phyloP scores from a whole-genome alignment of 1,140 invertebrate genomes.

The Lucilia sericata region DNA sequence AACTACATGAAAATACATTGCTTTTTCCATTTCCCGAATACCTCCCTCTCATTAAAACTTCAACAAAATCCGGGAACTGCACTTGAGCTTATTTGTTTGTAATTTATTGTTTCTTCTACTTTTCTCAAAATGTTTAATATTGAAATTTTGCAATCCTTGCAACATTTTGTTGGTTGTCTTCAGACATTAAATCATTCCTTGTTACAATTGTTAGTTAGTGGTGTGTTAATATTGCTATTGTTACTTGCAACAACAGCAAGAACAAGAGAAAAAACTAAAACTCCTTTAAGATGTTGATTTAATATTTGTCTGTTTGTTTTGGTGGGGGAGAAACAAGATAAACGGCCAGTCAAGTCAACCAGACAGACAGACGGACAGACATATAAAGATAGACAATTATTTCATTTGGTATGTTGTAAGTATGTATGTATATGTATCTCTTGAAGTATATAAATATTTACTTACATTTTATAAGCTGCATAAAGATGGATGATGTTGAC shows the following conservation, averaged over 20 bases:
- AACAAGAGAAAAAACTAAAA: neutral
- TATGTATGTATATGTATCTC: neutral
- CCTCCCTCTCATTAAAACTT: too few relatives aligned
- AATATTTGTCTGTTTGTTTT: neutral
- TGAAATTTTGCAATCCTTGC: conserved; percentile 22
- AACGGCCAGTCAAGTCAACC: too few relatives aligned
- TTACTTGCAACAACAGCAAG: neutral
- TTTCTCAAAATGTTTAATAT: too few relatives aligned
- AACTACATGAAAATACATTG: too few relatives aligned
- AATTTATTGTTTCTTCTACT: conserved; percentile 29
- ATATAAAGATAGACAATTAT: neutral
- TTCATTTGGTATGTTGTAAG: neutral
- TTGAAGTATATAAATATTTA: neutral
- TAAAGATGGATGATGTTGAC: conserved; percentile 33
- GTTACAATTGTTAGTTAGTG: neutral
- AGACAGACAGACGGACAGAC: too few relatives aligned
- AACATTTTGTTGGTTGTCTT: conserved; percentile 7
- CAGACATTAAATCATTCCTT: neutral
- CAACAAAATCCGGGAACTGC: neutral
- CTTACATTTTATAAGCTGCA: conserved; percentile 1
- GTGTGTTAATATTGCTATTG: neutral
- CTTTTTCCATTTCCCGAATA: too few relatives aligned
- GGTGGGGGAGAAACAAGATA: neutral
- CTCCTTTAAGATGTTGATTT: conserved; percentile 33
- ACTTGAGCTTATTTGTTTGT: neutral